Evolutionary conservation across 2,888 invertebrate species (phyloP).

Genomic region (Leucophora obtusa): DNA sequence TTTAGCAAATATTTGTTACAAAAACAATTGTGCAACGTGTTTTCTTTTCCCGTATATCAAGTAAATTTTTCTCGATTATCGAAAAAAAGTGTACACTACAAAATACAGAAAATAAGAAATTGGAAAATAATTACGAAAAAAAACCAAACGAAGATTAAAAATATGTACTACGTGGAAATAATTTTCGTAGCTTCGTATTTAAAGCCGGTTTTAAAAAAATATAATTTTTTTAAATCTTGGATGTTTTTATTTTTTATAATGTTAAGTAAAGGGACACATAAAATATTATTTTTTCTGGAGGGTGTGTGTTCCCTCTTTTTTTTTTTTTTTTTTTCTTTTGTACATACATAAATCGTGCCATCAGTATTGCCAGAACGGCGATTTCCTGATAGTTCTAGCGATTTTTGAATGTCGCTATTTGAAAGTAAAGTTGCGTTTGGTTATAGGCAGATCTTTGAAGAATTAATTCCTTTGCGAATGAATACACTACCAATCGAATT

Average conservation of each 20-base stretch:
- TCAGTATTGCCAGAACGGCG: constrained; percentile 39
- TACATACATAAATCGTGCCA: no score
- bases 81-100: constrained; percentile 44
- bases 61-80: constrained; percentile 10
- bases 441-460: no score
- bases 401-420: no score
- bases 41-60: constrained; percentile 34
- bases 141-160: background rate
- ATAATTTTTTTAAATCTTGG: background rate
- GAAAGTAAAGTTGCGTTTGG: no score
- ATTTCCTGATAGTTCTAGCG: no score
- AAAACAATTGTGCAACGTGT: constrained; percentile 61
- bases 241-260: no score
- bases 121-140: constrained; percentile 29
- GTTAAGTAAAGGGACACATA: constrained; percentile 53
- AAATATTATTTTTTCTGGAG: constrained; percentile 27
- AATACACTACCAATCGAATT: no score
- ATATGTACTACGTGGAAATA: constrained; percentile 49
- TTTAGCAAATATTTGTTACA: background rate
- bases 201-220: background rate
- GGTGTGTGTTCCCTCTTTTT: constrained; percentile 46
- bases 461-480: no score
- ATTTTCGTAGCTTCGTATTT: background rate
- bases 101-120: constrained; percentile 14
- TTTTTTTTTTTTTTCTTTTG: background rate